These are phyloP conservation scores for Octomys mimax DNA, from an alignment of 2,797 vertebrate genomes.

Conservation along the genomic window DNA sequence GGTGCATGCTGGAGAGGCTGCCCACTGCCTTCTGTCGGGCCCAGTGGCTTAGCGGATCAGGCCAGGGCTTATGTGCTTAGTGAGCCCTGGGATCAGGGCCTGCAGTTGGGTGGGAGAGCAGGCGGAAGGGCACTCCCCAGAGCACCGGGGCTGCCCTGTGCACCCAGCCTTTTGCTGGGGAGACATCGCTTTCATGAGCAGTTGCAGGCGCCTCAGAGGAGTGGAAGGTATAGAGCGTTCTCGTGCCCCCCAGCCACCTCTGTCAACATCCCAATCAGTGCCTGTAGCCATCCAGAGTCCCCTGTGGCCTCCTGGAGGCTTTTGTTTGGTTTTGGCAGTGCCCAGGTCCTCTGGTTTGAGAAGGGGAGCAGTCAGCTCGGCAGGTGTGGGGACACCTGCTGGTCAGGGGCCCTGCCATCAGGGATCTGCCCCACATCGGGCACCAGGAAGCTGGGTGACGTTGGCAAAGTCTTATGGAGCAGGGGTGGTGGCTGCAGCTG, in stretches of 20 bases:
- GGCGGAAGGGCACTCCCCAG: not conserved
- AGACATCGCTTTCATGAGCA: not conserved
- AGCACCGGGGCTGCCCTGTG: not conserved
- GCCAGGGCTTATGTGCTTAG: not conserved
- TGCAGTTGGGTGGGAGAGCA: not conserved
- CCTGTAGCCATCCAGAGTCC: not conserved
- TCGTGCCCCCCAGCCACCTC: rapidly evolving
- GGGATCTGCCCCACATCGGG: too few species aligned
- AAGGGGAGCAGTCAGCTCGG: not conserved
- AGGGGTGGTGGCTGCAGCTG: not conserved
- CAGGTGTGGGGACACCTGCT: not conserved
- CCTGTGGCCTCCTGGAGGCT: not conserved
- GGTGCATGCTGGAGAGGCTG: not conserved
- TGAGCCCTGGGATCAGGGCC: not conserved
- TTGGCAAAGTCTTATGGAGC: not conserved
- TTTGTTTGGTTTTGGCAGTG: not conserved
- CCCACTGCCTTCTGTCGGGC: not conserved
- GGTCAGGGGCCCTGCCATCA: not conserved
- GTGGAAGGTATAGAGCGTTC: not conserved
- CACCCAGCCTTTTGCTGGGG: not conserved
- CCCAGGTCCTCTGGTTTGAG: not conserved
- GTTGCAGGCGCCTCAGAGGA: not conserved
- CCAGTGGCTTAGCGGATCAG: not conserved
- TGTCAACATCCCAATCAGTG: not conserved
- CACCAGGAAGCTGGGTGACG: not conserved